Conservation (phyloP, 2,113 vertebrate species). For the Chionis minor region DNA sequence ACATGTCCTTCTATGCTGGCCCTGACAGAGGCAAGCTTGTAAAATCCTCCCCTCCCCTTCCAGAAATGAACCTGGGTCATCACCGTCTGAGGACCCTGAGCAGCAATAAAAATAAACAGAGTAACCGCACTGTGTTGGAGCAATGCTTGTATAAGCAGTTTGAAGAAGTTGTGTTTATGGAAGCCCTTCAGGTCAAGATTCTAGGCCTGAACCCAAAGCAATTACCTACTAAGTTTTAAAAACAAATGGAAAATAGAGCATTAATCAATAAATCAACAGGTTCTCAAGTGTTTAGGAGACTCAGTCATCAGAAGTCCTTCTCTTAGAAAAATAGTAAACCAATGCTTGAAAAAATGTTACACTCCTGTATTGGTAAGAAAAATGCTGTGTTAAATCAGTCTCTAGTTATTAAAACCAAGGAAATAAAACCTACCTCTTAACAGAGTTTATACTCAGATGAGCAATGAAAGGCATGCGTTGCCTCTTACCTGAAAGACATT, state of each 20-base stretch:
- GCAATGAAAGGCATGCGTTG: background rate
- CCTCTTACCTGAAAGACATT: conserved; percentile 86
- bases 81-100: conserved; percentile 69
- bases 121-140: conserved; percentile 76
- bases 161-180: conserved; percentile 75
- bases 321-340: conserved; percentile 37
- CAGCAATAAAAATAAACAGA: conserved; percentile 82
- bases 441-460: background rate
- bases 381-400: background rate
- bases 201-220: conserved; percentile 60
- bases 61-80: conserved; percentile 69
- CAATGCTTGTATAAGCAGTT: conserved; percentile 74
- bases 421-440: conserved; percentile 17
- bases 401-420: conserved; percentile 16
- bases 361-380: background rate
- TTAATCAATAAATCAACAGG: conserved; percentile 68
- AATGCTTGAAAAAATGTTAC: conserved; percentile 42
- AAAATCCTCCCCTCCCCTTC: conserved; percentile 22
- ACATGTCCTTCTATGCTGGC: conserved; percentile 42
- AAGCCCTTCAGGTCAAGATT: conserved; percentile 70
- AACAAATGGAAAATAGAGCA: conserved; percentile 63
- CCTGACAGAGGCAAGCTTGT: conserved; percentile 66
- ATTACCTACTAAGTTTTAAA: conserved; percentile 64
- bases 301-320: conserved; percentile 43
- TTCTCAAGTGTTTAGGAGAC: conserved; percentile 65